Percentiles rank a stretch among this genome's conserved stretches.
Evolutionary conservation across 2,888 invertebrate species (phyloP).

Genomic region (Camponotus fellah): DNA sequence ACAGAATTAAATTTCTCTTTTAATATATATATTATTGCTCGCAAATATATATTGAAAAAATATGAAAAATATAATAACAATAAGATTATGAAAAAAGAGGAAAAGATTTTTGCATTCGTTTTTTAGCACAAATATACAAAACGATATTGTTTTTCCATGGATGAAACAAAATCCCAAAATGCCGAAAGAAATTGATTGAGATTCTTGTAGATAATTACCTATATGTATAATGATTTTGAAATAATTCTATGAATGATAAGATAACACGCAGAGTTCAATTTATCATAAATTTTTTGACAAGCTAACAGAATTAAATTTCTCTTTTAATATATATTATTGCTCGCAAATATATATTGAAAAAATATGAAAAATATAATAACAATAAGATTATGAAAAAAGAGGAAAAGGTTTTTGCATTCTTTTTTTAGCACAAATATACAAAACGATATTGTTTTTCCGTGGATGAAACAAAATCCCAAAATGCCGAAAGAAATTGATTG

Average conservation of each 20-base stretch:
- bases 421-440: neutral
- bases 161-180: neutral
- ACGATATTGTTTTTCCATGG: neutral
- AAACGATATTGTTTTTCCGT: neutral
- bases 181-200: neutral
- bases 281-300: neutral
- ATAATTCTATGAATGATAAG: neutral
- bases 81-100: neutral
- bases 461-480: neutral
- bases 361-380: neutral
- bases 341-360: neutral
- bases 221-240: neutral
- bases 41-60: neutral
- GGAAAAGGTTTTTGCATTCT: neutral
- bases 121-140: neutral
- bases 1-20: neutral
- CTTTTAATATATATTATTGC: neutral
- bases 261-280: neutral
- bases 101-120: neutral
- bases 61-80: neutral
- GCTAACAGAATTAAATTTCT: neutral
- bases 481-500: neutral
- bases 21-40: neutral
- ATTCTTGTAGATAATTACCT: too few species aligned
- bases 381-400: neutral